Conservation (phyloP, 2,113 vertebrate species). For the Etheostoma spectabile region DNA sequence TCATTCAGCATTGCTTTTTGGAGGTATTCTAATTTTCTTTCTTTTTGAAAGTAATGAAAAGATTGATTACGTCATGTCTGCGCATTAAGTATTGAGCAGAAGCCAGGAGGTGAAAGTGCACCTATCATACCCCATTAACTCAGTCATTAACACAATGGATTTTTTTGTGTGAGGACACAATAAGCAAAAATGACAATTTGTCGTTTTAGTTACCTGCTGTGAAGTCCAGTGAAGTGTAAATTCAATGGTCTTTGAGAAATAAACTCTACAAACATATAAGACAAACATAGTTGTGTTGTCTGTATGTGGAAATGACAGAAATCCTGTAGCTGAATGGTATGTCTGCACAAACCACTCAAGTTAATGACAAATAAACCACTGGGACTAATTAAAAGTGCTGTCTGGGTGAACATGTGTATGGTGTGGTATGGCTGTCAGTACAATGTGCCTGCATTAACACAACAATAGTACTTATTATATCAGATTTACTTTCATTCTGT, state of each 20-base stretch:
- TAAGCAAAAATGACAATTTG: neutral
- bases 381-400: slow-evolving; percentile 6
- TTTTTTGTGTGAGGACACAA: neutral
- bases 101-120: too few species aligned
- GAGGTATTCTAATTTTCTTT: neutral
- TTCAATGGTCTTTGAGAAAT: neutral
- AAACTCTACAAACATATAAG: neutral
- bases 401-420: neutral
- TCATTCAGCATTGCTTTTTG: neutral
- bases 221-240: neutral
- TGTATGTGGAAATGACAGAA: neutral
- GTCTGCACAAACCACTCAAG: neutral
- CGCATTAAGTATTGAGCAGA: too few species aligned
- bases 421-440: neutral
- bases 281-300: too few species aligned
- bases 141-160: neutral
- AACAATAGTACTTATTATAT: slow-evolving; percentile 3
- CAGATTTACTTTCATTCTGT: slow-evolving; percentile 2
- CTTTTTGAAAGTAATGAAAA: neutral
- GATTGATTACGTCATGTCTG: too few species aligned
- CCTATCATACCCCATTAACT: too few species aligned
- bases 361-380: neutral
- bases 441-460: neutral
- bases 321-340: neutral
- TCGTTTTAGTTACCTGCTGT: neutral